Evolutionary conservation across 2,888 invertebrate species (phyloP), one percentile per base, ranked within the genome.

Genomic region (Pandemis corylana): DNA sequence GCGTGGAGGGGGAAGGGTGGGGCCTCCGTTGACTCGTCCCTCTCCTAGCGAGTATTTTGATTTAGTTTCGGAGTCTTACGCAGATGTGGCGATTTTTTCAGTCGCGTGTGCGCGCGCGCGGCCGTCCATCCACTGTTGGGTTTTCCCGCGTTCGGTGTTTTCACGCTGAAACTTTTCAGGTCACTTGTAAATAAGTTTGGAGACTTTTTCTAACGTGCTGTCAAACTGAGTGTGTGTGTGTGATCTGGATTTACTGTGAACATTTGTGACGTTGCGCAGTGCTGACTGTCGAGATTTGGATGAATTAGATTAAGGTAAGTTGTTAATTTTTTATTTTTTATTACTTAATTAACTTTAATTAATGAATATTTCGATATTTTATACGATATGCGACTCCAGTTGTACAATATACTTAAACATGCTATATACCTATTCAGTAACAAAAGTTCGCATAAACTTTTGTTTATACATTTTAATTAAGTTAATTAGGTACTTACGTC

Each of bases 51-150:
- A 87, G 92, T 94, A 94, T 94, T 94, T 94, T 94, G 94, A 94
- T 94, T 94, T 94, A 94, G 94, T 94, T 94, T 94, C 91, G 88
- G 86, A 93, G 89, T 90, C 93, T 93, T 93, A 94, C 93, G 93
- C 91, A 90, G 93, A 91, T 93, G 93, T 91, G 88, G 92, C 89
- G 89, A 89, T 91, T 94, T 93, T 94, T 94, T 93, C 93, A 94
- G 94, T 94, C 93, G 93, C 94, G 93, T 91, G 91, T 87, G 89
- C 89, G 84, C 84, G 53, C 81, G 85, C 91, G 93, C 93, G 92
- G 92, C 92, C 91, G 81, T 90, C 87, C 86, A 82, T 82, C 83
- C 87, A 83, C 87, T 88, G 86, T 81, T 81, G 86, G 84, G 85
- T 80, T 85, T 86, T 85, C 86, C 84, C 84, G 82, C 81, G 81